Evolutionary conservation across 2,113 vertebrate species (phyloP).

Genomic region (Excalfactoria chinensis): DNA sequence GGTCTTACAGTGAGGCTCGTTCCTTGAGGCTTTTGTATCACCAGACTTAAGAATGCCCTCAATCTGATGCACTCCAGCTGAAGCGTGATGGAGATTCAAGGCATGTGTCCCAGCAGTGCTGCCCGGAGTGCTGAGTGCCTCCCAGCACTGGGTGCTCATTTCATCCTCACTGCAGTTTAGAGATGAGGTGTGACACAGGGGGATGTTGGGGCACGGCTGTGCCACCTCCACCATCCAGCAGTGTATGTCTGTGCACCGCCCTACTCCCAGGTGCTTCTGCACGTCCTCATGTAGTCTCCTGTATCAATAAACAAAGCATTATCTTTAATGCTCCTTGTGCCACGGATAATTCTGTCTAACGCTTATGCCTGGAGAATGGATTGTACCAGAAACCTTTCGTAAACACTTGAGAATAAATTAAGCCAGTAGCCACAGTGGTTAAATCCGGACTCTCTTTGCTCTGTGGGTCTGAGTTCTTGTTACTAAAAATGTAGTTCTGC

Average conservation of each 20-base stretch:
- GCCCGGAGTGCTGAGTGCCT: fast-evolving
- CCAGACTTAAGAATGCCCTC: neutral
- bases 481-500: fast-evolving
- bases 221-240: neutral
- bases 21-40: neutral
- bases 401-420: neutral
- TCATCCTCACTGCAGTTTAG: fast-evolving
- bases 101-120: fast-evolving
- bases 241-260: fast-evolving
- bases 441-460: neutral
- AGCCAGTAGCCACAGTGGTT: neutral
- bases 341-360: fast-evolving
- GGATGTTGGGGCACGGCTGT: fast-evolving
- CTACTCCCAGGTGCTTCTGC: fast-evolving
- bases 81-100: neutral
- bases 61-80: fast-evolving
- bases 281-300: neutral
- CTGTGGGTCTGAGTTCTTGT: neutral
- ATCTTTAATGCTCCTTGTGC: neutral
- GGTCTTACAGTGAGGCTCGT: constrained; percentile 4
- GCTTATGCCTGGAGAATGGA: neutral
- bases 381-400: neutral
- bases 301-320: fast-evolving
- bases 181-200: neutral
- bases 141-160: fast-evolving